Evolutionary conservation across 2,888 invertebrate species (phyloP).

Genomic region (Herminia tarsipennalis): DNA sequence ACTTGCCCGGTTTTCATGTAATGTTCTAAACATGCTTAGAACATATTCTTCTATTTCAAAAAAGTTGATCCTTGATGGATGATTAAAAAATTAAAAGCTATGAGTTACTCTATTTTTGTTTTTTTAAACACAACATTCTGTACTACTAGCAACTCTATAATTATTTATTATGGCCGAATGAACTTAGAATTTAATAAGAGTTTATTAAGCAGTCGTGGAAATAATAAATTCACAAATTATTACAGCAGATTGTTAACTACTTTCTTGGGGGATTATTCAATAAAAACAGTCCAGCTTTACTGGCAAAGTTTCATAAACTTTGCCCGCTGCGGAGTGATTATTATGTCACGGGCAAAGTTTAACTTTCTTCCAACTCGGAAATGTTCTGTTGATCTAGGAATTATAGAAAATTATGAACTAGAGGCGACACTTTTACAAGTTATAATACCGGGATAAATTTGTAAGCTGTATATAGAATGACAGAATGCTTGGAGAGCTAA

Average conservation of each 20-base stretch:
- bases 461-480: too few relatives aligned
- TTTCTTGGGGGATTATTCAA: constrained; percentile 24
- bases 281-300: constrained; percentile 29
- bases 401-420: constrained; percentile 3
- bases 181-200: constrained; percentile 1
- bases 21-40: too few relatives aligned
- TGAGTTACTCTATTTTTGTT: too few relatives aligned
- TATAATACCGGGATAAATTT: too few relatives aligned
- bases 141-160: too few relatives aligned
- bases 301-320: constrained; percentile 29
- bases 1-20: too few relatives aligned
- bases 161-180: not conserved
- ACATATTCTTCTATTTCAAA: too few relatives aligned
- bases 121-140: too few relatives aligned
- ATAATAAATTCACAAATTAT: constrained; percentile 22
- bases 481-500: too few relatives aligned
- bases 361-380: constrained; percentile 15
- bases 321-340: constrained; percentile 20
- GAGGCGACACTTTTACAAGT: not conserved
- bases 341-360: constrained; percentile 16
- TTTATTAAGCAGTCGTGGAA: constrained; percentile 4
- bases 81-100: too few relatives aligned
- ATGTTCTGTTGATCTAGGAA: constrained; percentile 7
- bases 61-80: too few relatives aligned
- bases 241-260: constrained; percentile 13